These are phyloP conservation scores for Spatula clypeata DNA, from an alignment of 2,797 vertebrate genomes.

Conservation along the genomic window DNA sequence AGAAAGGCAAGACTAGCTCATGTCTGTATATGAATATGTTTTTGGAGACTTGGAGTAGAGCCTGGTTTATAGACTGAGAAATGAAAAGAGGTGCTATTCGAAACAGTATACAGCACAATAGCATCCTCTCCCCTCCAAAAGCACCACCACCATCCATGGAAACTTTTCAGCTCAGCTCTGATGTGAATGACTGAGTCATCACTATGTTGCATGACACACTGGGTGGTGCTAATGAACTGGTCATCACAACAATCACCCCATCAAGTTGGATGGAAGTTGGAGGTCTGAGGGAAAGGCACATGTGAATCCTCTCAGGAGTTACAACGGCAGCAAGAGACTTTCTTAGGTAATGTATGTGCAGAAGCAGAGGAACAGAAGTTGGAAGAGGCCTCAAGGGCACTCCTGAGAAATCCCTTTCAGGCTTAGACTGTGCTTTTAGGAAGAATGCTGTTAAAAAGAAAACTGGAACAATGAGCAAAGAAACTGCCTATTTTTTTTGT, in stretches of 20 bases:
- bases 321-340: not conserved
- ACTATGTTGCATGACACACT: not conserved
- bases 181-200: not conserved
- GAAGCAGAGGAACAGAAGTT: not conserved
- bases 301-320: not conserved
- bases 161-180: not conserved
- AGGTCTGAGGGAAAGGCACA: not conserved
- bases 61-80: not conserved
- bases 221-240: not conserved
- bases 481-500: not conserved
- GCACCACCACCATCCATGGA: not conserved
- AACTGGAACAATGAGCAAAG: not conserved
- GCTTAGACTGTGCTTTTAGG: not conserved
- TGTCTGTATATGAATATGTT: not conserved
- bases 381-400: not conserved
- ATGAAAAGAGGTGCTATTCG: not conserved
- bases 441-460: not conserved
- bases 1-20: not conserved
- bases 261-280: not conserved
- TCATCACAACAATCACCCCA: not conserved
- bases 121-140: not conserved
- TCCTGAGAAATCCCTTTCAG: not conserved
- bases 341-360: fast-evolving
- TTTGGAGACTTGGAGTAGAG: not conserved
- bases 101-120: not conserved